phyloP scores from a whole-genome alignment of 1,140 invertebrate genomes.

The Orchestia grillus region DNA sequence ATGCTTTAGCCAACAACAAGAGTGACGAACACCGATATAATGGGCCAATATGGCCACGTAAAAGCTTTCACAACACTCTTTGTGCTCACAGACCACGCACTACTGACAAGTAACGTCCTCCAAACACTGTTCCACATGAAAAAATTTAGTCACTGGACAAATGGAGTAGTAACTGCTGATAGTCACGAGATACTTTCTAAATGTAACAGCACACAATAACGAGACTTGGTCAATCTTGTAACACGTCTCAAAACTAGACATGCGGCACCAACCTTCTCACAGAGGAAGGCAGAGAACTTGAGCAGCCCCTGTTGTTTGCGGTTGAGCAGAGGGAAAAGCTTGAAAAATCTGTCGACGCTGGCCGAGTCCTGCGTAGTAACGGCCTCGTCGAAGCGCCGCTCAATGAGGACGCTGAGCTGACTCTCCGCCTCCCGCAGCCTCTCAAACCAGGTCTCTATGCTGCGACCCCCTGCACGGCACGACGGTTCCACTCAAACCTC shows the following conservation, averaged over 20 bases:
- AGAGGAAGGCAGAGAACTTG: slow-evolving; percentile 92
- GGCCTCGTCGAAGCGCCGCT: slow-evolving; percentile 91
- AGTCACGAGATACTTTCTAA: too few relatives aligned
- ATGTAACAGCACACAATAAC: too few relatives aligned
- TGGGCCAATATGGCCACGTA: too few relatives aligned
- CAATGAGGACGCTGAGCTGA: slow-evolving; percentile 82
- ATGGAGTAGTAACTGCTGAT: too few relatives aligned
- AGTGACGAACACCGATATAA: too few relatives aligned
- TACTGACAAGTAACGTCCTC: too few relatives aligned
- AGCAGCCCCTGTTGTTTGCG: slow-evolving; percentile 92
- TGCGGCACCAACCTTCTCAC: slow-evolving; percentile 80
- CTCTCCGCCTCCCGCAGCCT: slow-evolving; percentile 88
- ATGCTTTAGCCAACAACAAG: too few relatives aligned
- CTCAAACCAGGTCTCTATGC: slow-evolving; percentile 81
- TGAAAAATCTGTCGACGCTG: slow-evolving; percentile 96
- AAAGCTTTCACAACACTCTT: too few relatives aligned
- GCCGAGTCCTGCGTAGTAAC: slow-evolving; percentile 89
- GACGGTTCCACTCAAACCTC: slow-evolving; percentile 73
- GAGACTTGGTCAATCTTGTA: too few relatives aligned
- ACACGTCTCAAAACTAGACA: not conserved
- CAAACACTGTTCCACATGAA: too few relatives aligned
- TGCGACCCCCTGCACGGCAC: slow-evolving; percentile 72
- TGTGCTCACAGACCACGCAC: too few relatives aligned
- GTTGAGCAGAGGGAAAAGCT: slow-evolving; percentile 95
- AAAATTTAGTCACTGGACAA: too few relatives aligned